Base-by-base conservation (phyloP, 2,113 vertebrate genomes). In the Microtus oregoni region DNA sequence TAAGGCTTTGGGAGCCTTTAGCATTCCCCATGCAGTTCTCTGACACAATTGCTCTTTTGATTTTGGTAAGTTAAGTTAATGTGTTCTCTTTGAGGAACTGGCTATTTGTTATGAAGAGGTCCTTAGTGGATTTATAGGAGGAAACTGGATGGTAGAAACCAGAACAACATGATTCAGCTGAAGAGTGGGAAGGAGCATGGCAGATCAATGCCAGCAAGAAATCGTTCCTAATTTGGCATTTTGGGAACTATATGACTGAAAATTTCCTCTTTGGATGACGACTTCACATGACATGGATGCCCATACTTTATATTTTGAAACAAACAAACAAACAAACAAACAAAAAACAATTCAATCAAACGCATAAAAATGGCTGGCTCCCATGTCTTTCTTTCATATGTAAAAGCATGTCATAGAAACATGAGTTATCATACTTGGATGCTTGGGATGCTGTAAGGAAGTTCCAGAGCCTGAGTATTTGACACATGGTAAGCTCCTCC, bases 241-340 rank as follows among this genome's bases (percentile, higher is more conserved):
- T 92, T 86, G 55, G 38, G 38, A 67, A 61, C 17, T 72, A 12
- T 52, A 72, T 32, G 28, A 67, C 7, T 19, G 35, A 85, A 86
- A 58, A n/a, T 65, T 11, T 92, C 92, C 50, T 94, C 58, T 58
- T 35, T 52, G n/a, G 52, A 77, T 91, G 52, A 77, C 89, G 38
- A 41, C 44, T 89, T 86, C 72, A 14, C 44, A 44, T 77, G 30
- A 28, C 35, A 41, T 11, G 50, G 30, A 58, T 89, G 41, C 35
- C 44, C 3, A 9, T 44, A 10, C 6, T 79, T 95, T 70, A 55
- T 78, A 55, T 86, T 96, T 93, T 86, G 77, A 96, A 89, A 68
- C 3, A 82, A 72, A 83, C 14, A 55, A 55, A 55, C 30, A 82
- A 47, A 19, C 5, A 72, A 50, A 50, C 47, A 50, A 50, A 50